Evolutionary conservation across 37 sponge, comb jelly and placozoan species (phyloP).

Genomic region (Tethya wilhelma): DNA sequence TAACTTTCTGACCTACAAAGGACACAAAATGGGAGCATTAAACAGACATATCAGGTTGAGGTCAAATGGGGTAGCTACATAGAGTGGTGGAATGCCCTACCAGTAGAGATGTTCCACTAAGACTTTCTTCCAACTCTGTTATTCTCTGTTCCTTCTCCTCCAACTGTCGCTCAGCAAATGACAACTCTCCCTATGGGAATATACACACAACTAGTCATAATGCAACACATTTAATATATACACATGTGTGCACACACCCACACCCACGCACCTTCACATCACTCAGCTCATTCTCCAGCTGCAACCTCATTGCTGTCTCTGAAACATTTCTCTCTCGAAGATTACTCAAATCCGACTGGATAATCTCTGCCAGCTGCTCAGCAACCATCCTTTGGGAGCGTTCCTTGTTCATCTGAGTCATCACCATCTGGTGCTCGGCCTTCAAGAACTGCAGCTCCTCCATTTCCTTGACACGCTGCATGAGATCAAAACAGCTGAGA

Average conservation of each 20-base stretch:
- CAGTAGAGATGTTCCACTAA: slow-evolving; percentile 62
- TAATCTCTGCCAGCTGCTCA: slow-evolving; percentile 68
- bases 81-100: slow-evolving; percentile 18
- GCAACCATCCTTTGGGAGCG: slow-evolving; percentile 74
- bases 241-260: background rate
- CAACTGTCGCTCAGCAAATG: slow-evolving; percentile 19
- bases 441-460: slow-evolving; percentile 24
- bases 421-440: slow-evolving; percentile 2
- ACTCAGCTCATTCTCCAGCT: slow-evolving; percentile 68
- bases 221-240: background rate
- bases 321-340: slow-evolving; percentile 35
- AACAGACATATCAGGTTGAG: background rate
- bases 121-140: slow-evolving; percentile 67
- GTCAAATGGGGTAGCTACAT: background rate
- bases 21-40: background rate
- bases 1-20: slow-evolving; percentile 62
- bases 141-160: slow-evolving; percentile 58
- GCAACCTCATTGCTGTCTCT: slow-evolving; percentile 50
- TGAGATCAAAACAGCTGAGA: slow-evolving; percentile 21
- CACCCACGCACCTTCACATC: slow-evolving; percentile 63
- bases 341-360: slow-evolving; percentile 66
- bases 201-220: no score
- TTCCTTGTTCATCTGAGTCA: slow-evolving; percentile 51
- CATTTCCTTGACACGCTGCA: slow-evolving; percentile 21
- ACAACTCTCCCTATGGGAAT: slow-evolving; percentile 55